phyloP scores from a whole-genome alignment of 2,888 invertebrate species.

The Vannuccia rotundouncinata region DNA sequence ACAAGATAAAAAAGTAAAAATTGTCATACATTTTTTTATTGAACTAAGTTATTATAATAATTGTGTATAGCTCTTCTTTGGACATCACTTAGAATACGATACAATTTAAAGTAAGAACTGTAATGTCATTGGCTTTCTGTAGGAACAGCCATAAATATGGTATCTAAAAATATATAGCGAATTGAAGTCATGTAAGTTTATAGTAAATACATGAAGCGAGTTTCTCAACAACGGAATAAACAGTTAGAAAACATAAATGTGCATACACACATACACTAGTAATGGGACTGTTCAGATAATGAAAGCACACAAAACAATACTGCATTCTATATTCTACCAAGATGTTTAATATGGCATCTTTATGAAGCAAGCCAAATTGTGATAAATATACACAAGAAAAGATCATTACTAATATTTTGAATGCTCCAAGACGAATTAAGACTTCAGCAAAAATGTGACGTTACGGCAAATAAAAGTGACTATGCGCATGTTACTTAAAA shows the following conservation, averaged over 20 bases:
- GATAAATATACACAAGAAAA: neutral
- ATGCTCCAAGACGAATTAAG: neutral
- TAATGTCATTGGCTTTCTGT: conserved; percentile 7
- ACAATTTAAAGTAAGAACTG: conserved; percentile 4
- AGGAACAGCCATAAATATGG: neutral
- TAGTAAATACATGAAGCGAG: conserved; percentile 15
- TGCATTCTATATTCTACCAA: conserved; percentile 10
- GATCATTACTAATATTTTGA: neutral
- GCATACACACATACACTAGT: neutral
- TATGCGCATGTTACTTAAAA: neutral
- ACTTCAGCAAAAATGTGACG: neutral
- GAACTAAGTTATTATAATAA: neutral
- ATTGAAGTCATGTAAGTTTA: conserved; percentile 20
- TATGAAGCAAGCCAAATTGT: neutral
- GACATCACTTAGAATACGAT: neutral
- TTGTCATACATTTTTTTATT: neutral
- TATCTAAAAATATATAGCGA: neutral
- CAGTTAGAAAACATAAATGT: conserved; percentile 10
- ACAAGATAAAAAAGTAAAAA: too few relatives aligned
- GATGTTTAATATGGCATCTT: conserved; percentile 7
- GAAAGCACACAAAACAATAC: conserved; percentile 23
- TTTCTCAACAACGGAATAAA: conserved; percentile 19
- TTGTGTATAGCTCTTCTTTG: conserved; percentile 20
- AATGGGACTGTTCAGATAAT: conserved; percentile 4
- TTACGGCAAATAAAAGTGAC: neutral